Conservation (phyloP, 2,888 invertebrate species). For the Agonum fuliginosum region DNA sequence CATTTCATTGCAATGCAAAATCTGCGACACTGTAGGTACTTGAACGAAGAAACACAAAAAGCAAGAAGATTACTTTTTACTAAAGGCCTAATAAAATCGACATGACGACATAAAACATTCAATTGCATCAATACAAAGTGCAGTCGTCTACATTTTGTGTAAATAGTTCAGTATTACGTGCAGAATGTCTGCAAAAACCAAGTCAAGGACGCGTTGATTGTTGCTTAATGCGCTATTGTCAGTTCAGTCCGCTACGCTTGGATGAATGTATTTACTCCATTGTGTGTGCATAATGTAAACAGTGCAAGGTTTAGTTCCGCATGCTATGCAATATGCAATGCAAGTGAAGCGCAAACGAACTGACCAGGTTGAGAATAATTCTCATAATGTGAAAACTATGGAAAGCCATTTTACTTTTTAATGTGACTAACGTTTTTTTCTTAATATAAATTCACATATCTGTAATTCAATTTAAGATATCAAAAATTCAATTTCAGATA, state of each 20-base stretch:
- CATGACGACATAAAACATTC: no score
- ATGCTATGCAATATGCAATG: conserved; percentile 5
- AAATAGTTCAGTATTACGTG: not conserved
- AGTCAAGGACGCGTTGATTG: conserved; percentile 37
- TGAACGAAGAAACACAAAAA: no score
- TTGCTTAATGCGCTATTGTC: conserved; percentile 31
- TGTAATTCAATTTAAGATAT: no score
- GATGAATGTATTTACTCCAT: conserved; percentile 31
- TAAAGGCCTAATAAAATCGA: no score
- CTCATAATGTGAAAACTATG: conserved; percentile 4
- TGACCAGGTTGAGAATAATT: conserved; percentile 8
- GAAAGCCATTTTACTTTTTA: conserved; percentile 28
- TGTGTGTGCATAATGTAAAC: conserved; percentile 35
- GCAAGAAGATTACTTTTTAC: no score
- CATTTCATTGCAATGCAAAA: no score
- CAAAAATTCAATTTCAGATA: no score
- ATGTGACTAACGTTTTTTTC: conserved; percentile 28
- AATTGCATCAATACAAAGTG: no score
- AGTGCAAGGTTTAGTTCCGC: no score
- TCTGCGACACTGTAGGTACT: no score
- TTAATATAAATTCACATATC: conserved; percentile 5
- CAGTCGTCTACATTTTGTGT: not conserved
- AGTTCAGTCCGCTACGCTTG: conserved; percentile 10
- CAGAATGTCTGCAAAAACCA: not conserved
- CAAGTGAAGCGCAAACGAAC: not conserved